Percentiles rank a stretch among this genome's conserved stretches.
phyloP scores from a whole-genome alignment of 2,888 invertebrate genomes.

The Subacronicta megacephala region DNA sequence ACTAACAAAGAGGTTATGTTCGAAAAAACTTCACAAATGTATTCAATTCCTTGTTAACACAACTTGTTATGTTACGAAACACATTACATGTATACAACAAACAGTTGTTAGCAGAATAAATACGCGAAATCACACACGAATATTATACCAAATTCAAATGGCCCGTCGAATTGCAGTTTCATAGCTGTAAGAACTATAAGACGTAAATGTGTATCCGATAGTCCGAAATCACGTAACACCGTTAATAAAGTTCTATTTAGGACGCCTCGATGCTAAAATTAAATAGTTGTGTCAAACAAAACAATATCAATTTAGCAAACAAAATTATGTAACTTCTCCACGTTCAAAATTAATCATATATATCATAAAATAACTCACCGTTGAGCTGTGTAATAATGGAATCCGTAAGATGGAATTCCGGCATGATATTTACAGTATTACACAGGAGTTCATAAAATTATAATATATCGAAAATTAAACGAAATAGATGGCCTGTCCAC shows the following conservation, averaged over 20 bases:
- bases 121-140: slow-evolving; percentile 48
- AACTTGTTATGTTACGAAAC: slow-evolving; percentile 10
- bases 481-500: slow-evolving; percentile 17
- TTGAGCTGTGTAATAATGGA: slow-evolving; percentile 79
- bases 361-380: slow-evolving; percentile 66
- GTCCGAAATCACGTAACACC: slow-evolving; percentile 63
- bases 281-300: slow-evolving; percentile 80
- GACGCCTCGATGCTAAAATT: slow-evolving; percentile 82
- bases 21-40: slow-evolving; percentile 8
- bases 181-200: slow-evolving; percentile 30
- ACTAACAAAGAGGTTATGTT: slow-evolving; percentile 34
- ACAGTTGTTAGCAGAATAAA: slow-evolving; percentile 12
- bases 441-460: slow-evolving; percentile 15
- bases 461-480: slow-evolving; percentile 28
- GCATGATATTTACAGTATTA: slow-evolving; percentile 66
- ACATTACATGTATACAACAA: slow-evolving; percentile 15
- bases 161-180: slow-evolving; percentile 66
- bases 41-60: slow-evolving; percentile 7
- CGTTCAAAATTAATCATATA: slow-evolving; percentile 39
- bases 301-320: slow-evolving; percentile 73
- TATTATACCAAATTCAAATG: slow-evolving; percentile 69
- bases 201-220: slow-evolving; percentile 44
- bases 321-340: slow-evolving; percentile 81
- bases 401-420: slow-evolving; percentile 79
- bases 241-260: slow-evolving; percentile 68